Evolutionary conservation across 2,113 vertebrate genomes (phyloP), one percentile per base, ranked within the genome.

Genomic region (Probosciger aterrimus): DNA sequence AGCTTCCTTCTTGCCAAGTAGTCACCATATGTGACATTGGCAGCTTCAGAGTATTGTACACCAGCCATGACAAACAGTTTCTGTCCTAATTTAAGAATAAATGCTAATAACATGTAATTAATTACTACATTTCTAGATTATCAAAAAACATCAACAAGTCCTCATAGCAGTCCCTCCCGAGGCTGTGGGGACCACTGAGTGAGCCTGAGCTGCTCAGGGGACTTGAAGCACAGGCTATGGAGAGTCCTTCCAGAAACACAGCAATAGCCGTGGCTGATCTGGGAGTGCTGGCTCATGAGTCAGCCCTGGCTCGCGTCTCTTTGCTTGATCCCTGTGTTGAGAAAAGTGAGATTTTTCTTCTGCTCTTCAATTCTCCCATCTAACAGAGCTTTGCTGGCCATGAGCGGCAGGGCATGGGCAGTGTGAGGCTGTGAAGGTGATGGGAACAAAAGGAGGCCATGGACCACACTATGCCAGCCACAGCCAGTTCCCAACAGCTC

Each of bases 231-330:
- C 0, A 4, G 50, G 46, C 43, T 68, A 0, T 27, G n/a, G 55
- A 57, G 50, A 28, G 11, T 67, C 6, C 13, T 5, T 46, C 25
- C 2, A 8, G 5, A 85, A 85, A 19, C 22, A 59, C 3, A 28
- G 28, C 10, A 59, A 57, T 25, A 64, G 6, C 12, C 24, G 57
- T 59, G 57, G 33, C 57, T 59, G 33, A 59, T 35, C 25, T 0
- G 3, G 50, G 37, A 52, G 18, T 1, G 2, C 37, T 35, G n/a
- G 18, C 30, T 82, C 2, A 2, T 0, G 7, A 35, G 8, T 18
- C 22, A 0, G 2, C 31, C 76, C 39, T 0, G 1, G 5, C 22
- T 53, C 2, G 1, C 41, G 0, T 24, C 22, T 11, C 17, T 79
- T 71, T 67, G 18, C 28, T 85, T 59, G 8, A 41, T 53, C 14